Conservation (phyloP, 2,797 vertebrate species). For the Sebastes nivosus region DNA sequence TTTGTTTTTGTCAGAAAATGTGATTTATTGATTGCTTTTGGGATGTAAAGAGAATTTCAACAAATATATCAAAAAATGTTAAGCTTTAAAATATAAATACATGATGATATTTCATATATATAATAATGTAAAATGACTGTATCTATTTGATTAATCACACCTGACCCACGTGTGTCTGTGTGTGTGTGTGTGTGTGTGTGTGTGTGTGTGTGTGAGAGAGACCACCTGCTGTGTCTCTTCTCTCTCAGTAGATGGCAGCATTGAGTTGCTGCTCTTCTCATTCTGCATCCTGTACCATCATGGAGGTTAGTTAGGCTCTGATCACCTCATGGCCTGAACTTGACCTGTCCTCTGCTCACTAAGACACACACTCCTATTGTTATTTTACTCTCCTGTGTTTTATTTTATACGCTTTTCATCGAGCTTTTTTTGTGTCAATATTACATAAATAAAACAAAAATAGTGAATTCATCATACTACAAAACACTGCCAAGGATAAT, state of each 20-base stretch:
- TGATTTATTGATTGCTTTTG: no score
- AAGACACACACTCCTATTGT: not conserved
- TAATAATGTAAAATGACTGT: not conserved
- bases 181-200: not conserved
- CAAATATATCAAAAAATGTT: not conserved
- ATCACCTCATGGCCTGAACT: slow-evolving; percentile 79
- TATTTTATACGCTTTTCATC: not conserved
- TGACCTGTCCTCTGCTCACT: slow-evolving; percentile 71
- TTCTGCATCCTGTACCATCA: not conserved
- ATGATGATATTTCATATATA: fast-evolving
- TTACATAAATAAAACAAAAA: not conserved
- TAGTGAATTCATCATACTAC: not conserved
- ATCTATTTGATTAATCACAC: not conserved
- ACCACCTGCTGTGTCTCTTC: not conserved
- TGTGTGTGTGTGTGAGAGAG: no score
- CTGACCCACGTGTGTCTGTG: not conserved
- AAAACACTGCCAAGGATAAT: not conserved
- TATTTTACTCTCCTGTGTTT: not conserved
- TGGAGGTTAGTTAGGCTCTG: slow-evolving; percentile 45
- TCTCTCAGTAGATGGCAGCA: slow-evolving; percentile 65
- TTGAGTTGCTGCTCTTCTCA: slow-evolving; percentile 9
- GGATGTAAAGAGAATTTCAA: no score
- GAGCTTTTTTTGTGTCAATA: not conserved
- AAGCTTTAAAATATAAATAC: not conserved
- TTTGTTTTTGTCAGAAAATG: no score